phyloP scores from a whole-genome alignment of 2,113 vertebrate genomes.

The Manacus vitellinus region DNA sequence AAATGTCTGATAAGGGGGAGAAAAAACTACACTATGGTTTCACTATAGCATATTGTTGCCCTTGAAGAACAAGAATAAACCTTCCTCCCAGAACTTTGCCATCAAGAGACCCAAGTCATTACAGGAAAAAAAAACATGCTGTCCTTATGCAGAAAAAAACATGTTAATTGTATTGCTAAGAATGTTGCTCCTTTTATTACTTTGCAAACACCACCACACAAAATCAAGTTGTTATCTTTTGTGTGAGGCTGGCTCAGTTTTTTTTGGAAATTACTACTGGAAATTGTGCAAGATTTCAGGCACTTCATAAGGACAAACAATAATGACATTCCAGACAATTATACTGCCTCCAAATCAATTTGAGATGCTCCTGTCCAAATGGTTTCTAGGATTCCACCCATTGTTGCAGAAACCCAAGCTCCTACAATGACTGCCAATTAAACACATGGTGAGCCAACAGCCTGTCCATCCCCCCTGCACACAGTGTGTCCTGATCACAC shows the following conservation, averaged over 20 bases:
- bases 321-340: neutral
- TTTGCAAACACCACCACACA: neutral
- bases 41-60: neutral
- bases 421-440: neutral
- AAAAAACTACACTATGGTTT: neutral
- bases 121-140: neutral
- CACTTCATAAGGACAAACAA: neutral
- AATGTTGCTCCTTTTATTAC: neutral
- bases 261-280: neutral
- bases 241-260: neutral
- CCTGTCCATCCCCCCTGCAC: neutral
- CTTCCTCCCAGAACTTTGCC: neutral
- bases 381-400: neutral
- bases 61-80: conserved; percentile 14
- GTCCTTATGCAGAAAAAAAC: neutral
- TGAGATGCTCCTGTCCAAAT: neutral
- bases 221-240: neutral
- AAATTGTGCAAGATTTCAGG: neutral
- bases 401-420: neutral
- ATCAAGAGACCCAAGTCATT: neutral
- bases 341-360: neutral
- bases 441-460: neutral
- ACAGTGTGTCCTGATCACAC: accelerated
- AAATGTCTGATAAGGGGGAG: neutral
- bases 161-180: neutral